Evolutionary conservation across 92 coral and sea anemone species (phyloP).

Genomic region (Micromussa lordhowensis): DNA sequence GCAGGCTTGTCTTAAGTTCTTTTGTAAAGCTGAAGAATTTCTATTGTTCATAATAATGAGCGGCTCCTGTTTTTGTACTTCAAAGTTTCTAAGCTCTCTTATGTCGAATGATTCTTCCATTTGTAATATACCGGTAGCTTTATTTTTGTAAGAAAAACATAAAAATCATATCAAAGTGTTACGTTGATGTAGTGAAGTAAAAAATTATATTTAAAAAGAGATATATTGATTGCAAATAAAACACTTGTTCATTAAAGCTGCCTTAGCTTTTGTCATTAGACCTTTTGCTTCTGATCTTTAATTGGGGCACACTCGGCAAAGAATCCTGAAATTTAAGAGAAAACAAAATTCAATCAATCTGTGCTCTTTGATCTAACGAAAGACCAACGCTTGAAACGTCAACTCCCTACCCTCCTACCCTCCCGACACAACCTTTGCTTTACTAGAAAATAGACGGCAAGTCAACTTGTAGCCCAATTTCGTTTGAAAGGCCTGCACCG

Average conservation of each 20-base stretch:
- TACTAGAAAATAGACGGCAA: no score
- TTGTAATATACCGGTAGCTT: not conserved
- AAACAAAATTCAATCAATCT: no score
- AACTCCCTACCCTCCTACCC: no score
- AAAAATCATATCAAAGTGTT: not conserved
- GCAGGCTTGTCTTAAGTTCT: not conserved
- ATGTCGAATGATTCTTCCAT: not conserved
- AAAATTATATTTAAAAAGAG: constrained; percentile 21
- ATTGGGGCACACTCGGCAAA: not conserved
- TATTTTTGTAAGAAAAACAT: constrained; percentile 24
- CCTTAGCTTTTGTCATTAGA: not conserved
- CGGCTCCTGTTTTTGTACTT: not conserved
- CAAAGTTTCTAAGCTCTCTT: not conserved
- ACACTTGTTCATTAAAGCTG: not conserved
- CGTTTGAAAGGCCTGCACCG: no score
- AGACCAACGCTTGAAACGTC: no score
- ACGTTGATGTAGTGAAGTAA: not conserved
- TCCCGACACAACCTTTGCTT: no score
- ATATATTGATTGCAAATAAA: constrained; percentile 17
- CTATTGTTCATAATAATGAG: not conserved
- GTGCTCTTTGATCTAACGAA: no score
- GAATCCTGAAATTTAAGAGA: not conserved
- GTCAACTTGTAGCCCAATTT: no score
- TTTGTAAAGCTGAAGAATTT: not conserved
- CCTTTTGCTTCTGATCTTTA: not conserved